Evolutionary conservation across 2,888 invertebrate genomes (phyloP).

Genomic region (Branchipolynoe longqiensis): DNA sequence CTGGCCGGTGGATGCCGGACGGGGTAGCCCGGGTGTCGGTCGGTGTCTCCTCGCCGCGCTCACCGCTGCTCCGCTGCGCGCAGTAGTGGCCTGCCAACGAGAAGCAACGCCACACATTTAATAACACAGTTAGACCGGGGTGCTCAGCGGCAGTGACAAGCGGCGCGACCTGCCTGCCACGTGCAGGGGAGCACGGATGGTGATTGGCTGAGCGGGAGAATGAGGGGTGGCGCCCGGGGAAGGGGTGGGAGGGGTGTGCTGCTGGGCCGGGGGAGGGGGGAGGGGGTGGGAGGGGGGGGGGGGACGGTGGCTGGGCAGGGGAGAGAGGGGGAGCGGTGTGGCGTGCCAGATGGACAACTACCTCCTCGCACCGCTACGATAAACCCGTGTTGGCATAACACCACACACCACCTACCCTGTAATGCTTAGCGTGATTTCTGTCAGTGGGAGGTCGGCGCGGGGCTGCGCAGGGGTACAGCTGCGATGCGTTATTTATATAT

Average conservation of each 20-base stretch:
- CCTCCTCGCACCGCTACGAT: not conserved
- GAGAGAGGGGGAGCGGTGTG: not conserved
- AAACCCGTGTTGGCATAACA: conserved; percentile 19
- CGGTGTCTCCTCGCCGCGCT: not conserved
- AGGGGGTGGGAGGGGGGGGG: not conserved
- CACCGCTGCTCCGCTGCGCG: not conserved
- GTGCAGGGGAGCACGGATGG: conserved; percentile 1
- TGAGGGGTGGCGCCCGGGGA: not conserved
- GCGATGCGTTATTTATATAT: too few relatives aligned
- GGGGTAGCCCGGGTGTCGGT: not conserved
- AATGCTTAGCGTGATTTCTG: not conserved
- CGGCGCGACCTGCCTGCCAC: conserved; percentile 7
- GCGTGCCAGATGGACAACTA: conserved; percentile 16
- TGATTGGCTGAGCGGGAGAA: conserved; percentile 45
- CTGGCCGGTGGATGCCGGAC: not conserved
- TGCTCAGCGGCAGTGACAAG: conserved; percentile 25
- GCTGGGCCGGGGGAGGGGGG: too few relatives aligned
- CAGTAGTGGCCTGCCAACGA: conserved; percentile 15
- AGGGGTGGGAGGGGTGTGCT: not conserved
- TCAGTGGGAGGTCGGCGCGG: too few relatives aligned
- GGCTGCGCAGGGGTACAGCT: too few relatives aligned
- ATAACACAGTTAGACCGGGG: conserved; percentile 47
- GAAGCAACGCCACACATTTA: conserved; percentile 48
- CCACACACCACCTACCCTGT: too few relatives aligned
- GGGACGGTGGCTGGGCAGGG: not conserved